Percentiles rank a stretch among this genome's conserved stretches.
These are phyloP conservation scores for Aphodius sticticus DNA, from an alignment of 2,888 invertebrate species.

Conservation along the genomic window DNA sequence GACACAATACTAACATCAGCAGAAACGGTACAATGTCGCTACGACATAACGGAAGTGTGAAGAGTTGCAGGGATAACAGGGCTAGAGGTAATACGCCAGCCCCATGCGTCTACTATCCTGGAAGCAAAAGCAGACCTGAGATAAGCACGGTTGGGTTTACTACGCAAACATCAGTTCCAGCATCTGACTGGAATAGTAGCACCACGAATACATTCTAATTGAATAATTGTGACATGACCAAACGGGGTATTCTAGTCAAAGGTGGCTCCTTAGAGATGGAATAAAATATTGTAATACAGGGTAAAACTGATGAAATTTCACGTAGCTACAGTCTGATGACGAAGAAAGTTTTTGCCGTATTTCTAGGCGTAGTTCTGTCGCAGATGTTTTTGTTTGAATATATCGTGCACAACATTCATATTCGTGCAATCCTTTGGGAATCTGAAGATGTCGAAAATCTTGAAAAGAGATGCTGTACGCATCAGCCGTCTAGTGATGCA, in stretches of 20 bases:
- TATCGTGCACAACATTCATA: not conserved
- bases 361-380: not conserved
- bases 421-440: not conserved
- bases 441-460: too few species aligned
- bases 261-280: not conserved
- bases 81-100: conserved; percentile 59
- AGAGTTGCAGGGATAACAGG: conserved; percentile 28
- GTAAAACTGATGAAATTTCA: not conserved
- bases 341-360: not conserved
- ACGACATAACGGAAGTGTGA: conserved; percentile 45
- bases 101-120: conserved; percentile 66
- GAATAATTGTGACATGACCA: not conserved
- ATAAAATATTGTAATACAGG: not conserved
- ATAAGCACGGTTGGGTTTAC: conserved; percentile 50
- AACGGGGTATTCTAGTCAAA: not conserved
- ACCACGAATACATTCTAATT: conserved; percentile 33
- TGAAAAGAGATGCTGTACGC: too few species aligned
- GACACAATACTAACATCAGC: conserved; percentile 62
- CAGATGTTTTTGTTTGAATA: not conserved
- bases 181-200: conserved; percentile 38
- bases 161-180: conserved; percentile 52
- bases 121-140: conserved; percentile 53
- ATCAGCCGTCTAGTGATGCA: too few species aligned
- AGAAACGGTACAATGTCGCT: conserved; percentile 53
- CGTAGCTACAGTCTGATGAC: too few species aligned